Conservation (phyloP, 2,888 invertebrate genomes). For the Thymelicus lineola region DNA sequence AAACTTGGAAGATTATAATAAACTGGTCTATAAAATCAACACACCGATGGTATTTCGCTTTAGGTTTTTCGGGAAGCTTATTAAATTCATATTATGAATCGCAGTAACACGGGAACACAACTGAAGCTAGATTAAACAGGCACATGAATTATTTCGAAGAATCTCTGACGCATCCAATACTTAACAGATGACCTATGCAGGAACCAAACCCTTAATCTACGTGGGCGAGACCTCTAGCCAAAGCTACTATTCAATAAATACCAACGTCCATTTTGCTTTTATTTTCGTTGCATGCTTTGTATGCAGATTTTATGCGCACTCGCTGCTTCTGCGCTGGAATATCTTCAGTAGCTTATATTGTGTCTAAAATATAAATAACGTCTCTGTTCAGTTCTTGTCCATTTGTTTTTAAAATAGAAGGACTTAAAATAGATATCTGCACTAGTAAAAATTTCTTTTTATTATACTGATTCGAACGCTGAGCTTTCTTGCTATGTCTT, state of each 20-base stretch:
- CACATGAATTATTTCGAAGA: background rate
- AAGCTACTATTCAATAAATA: conserved; percentile 59
- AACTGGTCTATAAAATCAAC: too few relatives aligned
- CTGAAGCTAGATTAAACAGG: background rate
- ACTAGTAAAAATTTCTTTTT: background rate
- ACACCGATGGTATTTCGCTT: too few relatives aligned
- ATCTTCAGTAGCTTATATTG: conserved; percentile 39
- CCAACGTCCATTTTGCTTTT: conserved; percentile 54
- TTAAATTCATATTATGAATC: too few relatives aligned
- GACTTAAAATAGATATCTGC: conserved; percentile 6
- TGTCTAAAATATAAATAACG: conserved; percentile 38
- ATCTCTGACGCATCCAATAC: conserved; percentile 15
- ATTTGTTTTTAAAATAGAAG: conserved; percentile 28
- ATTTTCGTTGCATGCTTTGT: conserved; percentile 59
- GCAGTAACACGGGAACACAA: background rate
- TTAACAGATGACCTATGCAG: conserved; percentile 25
- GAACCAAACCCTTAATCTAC: conserved; percentile 38
- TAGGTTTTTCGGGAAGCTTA: too few relatives aligned
- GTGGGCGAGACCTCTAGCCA: conserved; percentile 38
- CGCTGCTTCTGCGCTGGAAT: conserved; percentile 52
- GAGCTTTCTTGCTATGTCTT: too few relatives aligned
- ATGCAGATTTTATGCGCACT: conserved; percentile 60
- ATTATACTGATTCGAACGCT: background rate
- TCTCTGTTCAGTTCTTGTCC: conserved; percentile 26
- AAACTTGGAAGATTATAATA: too few relatives aligned